These are phyloP conservation scores for Phataginus tricuspis DNA, from an alignment of 2,797 vertebrate genomes.

Conservation along the genomic window DNA sequence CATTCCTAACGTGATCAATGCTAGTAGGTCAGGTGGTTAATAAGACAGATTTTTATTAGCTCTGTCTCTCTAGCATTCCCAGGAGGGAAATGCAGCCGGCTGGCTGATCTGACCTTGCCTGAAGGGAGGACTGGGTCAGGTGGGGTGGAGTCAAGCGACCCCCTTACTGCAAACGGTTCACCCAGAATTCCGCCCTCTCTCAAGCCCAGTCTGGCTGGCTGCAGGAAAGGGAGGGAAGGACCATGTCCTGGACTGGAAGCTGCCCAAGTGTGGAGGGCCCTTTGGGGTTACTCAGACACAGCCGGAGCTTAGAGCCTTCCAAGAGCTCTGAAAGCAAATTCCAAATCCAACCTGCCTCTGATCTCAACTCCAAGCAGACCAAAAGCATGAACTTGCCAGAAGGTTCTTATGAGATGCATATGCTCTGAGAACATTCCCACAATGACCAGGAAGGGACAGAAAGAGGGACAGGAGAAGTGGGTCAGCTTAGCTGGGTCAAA, in stretches of 20 bases:
- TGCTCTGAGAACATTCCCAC: slow-evolving; percentile 12
- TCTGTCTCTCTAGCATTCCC: slow-evolving; percentile 48
- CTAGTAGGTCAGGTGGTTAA: slow-evolving; percentile 72
- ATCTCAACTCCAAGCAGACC: slow-evolving; percentile 19
- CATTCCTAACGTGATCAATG: slow-evolving; percentile 63
- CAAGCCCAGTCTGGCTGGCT: background rate
- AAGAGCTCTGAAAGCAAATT: slow-evolving; percentile 23
- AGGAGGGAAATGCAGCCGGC: background rate
- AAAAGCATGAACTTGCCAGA: background rate
- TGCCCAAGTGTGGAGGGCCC: background rate
- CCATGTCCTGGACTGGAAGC: slow-evolving; percentile 35
- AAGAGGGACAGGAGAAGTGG: background rate
- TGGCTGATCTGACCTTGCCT: slow-evolving; percentile 71
- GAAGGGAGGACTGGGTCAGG: slow-evolving; percentile 25
- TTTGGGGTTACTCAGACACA: slow-evolving; percentile 49
- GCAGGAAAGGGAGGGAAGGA: background rate
- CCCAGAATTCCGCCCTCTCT: background rate
- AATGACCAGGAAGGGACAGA: background rate
- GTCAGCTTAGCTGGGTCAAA: background rate
- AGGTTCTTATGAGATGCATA: slow-evolving; percentile 32
- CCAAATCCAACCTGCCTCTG: slow-evolving; percentile 55
- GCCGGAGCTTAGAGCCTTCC: slow-evolving; percentile 23
- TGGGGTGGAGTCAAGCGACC: background rate
- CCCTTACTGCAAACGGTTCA: background rate
- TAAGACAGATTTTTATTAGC: slow-evolving; percentile 74